Evolutionary conservation across 2,113 vertebrate species (phyloP), one percentile per base, ranked within the genome.

Genomic region (Vireo altiloquus): DNA sequence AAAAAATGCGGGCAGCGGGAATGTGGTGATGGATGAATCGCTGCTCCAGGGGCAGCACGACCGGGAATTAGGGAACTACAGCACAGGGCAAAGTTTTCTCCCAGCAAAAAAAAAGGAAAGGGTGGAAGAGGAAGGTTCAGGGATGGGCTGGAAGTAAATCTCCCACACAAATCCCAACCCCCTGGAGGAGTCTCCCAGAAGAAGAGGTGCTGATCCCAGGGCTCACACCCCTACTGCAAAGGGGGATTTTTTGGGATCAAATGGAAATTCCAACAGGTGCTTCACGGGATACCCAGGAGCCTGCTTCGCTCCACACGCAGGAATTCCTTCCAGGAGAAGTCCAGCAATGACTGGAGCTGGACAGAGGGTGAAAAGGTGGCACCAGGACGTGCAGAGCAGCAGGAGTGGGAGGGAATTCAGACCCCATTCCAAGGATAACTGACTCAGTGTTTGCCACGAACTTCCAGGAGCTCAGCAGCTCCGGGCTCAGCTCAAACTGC

Each of bases 241-340:
- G 8, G 7, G 27, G 10, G 7, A 63, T 3, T 35, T 35, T 2
- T 6, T n/a, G n/a, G 8, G n/a, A 7, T 7, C 10, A 10, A 40
- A 56, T 2, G 15, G 37, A 15, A 24, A 49, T 21, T 30, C 2
- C 35, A 18, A 1, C 8, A 1, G 15, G 6, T 21, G 4, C 11
- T 40, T 5, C 17, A 33, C 1, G 2, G 22, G 22, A 35, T 0
- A 10, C 9, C 19, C 47, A 31, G 42, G 57, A 47, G 20, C 6
- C 1, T 18, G 2, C 3, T n/a, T 46, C 1, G 0, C 16, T 63
- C 69, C 40, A 17, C 0, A 0, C 11, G 14, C 8, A 47, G 75
- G n/a, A 71, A 44, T 33, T 46, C 53, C 53, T 68, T 12, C 27
- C 3, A 5, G n/a, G 27, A 53, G 19, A 31, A 30, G 7, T 2